These are phyloP conservation scores for Xenopus borealis DNA, from an alignment of 2,113 vertebrate species.

Conservation along the genomic window DNA sequence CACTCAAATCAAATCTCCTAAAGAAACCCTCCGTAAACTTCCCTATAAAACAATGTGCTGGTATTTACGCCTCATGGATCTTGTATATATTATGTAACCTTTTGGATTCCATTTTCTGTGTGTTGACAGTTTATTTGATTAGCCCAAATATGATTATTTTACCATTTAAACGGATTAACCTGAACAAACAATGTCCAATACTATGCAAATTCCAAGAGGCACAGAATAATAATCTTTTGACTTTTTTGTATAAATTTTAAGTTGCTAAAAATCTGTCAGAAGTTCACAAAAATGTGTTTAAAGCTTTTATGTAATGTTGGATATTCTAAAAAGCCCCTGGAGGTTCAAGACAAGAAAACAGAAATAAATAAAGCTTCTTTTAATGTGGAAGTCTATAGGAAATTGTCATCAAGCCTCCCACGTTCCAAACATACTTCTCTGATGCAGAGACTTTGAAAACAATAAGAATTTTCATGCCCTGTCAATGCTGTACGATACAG, in stretches of 20 bases:
- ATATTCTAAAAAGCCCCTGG: no score
- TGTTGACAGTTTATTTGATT: background rate
- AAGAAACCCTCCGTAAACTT: background rate
- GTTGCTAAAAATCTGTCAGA: background rate
- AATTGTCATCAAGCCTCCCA: no score
- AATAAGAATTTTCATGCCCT: no score
- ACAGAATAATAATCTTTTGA: background rate
- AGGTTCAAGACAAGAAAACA: no score
- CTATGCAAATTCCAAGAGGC: background rate
- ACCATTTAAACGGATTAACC: background rate
- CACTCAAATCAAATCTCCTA: no score
- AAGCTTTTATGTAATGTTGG: background rate
- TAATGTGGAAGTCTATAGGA: no score
- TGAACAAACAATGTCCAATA: background rate
- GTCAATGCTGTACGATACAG: no score
- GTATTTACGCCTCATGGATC: no score
- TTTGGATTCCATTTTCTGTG: background rate
- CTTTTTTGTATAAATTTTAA: background rate
- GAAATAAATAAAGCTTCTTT: no score
- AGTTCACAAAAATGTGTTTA: background rate
- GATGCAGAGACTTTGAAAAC: no score
- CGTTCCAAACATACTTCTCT: no score
- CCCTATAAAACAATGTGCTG: background rate
- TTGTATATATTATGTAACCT: background rate
- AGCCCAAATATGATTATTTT: background rate